These are phyloP conservation scores for Actinemys pallida DNA, from an alignment of 2,113 vertebrate species.

Conservation along the genomic window DNA sequence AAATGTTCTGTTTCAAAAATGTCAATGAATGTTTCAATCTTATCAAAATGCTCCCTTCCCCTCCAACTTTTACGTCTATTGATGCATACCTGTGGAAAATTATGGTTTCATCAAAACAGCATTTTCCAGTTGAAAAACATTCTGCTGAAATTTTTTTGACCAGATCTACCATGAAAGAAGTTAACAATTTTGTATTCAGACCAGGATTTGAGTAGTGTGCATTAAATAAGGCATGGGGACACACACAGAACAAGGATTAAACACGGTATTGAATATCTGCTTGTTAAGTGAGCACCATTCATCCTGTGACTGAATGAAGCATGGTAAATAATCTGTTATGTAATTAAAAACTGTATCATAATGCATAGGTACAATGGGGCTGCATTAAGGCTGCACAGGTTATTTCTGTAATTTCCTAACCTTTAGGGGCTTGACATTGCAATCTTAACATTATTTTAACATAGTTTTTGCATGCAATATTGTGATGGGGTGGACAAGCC, in stretches of 20 bases:
- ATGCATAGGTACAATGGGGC: neutral
- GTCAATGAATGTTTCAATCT: neutral
- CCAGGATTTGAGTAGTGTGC: conserved; percentile 2
- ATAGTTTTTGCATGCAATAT: neutral
- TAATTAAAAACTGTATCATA: neutral
- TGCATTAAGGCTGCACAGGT: neutral
- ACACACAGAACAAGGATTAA: conserved; percentile 31
- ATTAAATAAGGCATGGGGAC: conserved; percentile 48
- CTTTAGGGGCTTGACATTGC: neutral
- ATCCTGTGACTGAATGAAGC: neutral
- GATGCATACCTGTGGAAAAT: neutral
- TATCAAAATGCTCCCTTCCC: neutral
- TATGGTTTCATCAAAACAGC: neutral
- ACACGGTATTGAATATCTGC: conserved; percentile 6
- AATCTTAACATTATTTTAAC: neutral
- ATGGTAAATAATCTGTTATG: neutral
- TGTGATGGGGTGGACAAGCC: neutral
- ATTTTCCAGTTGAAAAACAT: neutral
- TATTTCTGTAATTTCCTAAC: neutral
- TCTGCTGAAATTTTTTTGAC: conserved; percentile 11
- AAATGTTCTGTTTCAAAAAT: neutral
- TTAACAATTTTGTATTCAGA: conserved; percentile 34
- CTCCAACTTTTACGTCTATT: neutral
- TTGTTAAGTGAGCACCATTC: conserved; percentile 38
- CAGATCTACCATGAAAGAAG: neutral